phyloP scores from a whole-genome alignment of 2,797 vertebrate species.

The Gallinago stenura region DNA sequence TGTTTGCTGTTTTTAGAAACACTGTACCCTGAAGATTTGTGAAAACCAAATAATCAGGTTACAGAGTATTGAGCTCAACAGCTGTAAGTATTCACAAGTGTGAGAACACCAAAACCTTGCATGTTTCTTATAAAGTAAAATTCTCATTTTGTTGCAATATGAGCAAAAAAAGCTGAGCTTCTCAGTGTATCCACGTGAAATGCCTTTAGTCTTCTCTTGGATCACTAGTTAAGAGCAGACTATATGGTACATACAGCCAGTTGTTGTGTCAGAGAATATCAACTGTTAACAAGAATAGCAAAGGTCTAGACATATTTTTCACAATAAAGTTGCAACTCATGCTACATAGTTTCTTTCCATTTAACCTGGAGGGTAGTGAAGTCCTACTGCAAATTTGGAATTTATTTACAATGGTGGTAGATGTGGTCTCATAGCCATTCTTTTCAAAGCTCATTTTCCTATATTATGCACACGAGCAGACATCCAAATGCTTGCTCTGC shows the following conservation, averaged over 20 bases:
- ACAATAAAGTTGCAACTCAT: background rate
- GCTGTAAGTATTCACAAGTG: background rate
- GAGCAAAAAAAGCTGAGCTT: background rate
- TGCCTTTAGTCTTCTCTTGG: background rate
- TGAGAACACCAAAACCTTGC: background rate
- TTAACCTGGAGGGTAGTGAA: background rate
- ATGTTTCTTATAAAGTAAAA: background rate
- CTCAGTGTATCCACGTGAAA: background rate
- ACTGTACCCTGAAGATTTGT: background rate
- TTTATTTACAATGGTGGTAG: background rate
- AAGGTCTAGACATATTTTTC: background rate
- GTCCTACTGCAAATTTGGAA: background rate
- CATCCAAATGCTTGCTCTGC: background rate
- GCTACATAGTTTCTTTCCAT: background rate
- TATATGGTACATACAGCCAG: background rate
- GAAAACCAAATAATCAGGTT: background rate
- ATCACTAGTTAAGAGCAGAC: background rate
- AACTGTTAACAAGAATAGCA: background rate
- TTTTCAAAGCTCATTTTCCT: background rate
- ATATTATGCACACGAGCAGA: accelerated
- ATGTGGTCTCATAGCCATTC: background rate
- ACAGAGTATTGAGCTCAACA: background rate
- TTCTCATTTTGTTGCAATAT: background rate
- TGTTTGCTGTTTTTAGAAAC: background rate
- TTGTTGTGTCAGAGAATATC: background rate